A percentile compares a stretch with the other conserved stretches of the same genome.
phyloP scores from a whole-genome alignment of 1,140 invertebrate species.

The Drosophila orosa region DNA sequence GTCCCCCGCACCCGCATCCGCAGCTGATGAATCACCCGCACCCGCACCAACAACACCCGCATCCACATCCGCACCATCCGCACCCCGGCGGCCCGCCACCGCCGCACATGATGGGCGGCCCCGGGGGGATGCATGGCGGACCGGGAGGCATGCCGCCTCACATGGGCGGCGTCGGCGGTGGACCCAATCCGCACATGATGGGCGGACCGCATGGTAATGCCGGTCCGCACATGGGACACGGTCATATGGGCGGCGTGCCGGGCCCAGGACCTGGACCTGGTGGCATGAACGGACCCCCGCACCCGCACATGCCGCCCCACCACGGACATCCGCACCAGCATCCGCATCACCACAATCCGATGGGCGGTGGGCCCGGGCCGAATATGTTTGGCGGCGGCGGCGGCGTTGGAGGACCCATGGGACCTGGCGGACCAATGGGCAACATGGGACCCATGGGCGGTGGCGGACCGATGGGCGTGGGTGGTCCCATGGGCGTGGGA shows the following conservation, averaged over 20 bases:
- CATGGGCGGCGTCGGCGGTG: slow-evolving; percentile 69
- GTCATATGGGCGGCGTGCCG: slow-evolving; percentile 73
- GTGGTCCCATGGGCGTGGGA: slow-evolving; percentile 84
- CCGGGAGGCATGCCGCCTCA: slow-evolving; percentile 71
- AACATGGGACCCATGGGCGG: slow-evolving; percentile 67
- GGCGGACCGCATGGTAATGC: slow-evolving; percentile 65
- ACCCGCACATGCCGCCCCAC: slow-evolving; percentile 66
- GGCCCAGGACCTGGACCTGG: slow-evolving; percentile 68
- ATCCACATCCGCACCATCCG: slow-evolving; percentile 57
- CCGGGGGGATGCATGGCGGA: slow-evolving; percentile 66
- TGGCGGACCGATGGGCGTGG: slow-evolving; percentile 63
- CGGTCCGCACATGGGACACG: slow-evolving; percentile 75
- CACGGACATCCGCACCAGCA: slow-evolving; percentile 56
- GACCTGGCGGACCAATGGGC: slow-evolving; percentile 68
- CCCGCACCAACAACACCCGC: slow-evolving; percentile 51
- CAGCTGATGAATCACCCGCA: slow-evolving; percentile 75
- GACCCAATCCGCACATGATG: slow-evolving; percentile 75
- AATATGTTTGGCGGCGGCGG: slow-evolving; percentile 44
- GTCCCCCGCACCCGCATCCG: slow-evolving; percentile 64
- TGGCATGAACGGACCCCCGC: slow-evolving; percentile 69
- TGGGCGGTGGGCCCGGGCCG: slow-evolving; percentile 48
- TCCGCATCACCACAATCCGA: slow-evolving; percentile 65
- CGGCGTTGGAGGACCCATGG: slow-evolving; percentile 58
- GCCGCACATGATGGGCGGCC: slow-evolving; percentile 69
- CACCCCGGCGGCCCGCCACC: slow-evolving; percentile 71